Conservation (phyloP, 2,888 invertebrate species). For the Acholoe squamosa region DNA sequence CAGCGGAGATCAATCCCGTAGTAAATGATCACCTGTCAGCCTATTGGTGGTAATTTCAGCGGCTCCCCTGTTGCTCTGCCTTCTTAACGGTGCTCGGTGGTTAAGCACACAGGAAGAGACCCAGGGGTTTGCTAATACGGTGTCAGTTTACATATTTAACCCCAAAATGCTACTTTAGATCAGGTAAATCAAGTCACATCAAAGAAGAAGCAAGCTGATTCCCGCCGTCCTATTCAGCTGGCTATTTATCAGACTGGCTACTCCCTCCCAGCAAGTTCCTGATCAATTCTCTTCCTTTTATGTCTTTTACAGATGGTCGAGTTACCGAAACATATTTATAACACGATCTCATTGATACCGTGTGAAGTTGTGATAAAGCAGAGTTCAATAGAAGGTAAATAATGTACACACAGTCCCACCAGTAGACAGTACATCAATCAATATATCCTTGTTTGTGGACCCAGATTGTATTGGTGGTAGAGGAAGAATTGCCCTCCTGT, state of each 20-base stretch:
- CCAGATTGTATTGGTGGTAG: background rate
- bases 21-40: constrained; percentile 50
- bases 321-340: constrained; percentile 27
- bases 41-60: constrained; percentile 50
- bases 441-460: background rate
- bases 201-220: background rate
- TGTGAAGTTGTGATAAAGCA: background rate
- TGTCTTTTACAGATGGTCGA: background rate
- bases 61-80: constrained; percentile 30
- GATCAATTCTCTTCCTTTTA: background rate
- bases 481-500: too few species aligned
- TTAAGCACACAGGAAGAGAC: constrained; percentile 20
- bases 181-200: constrained; percentile 34
- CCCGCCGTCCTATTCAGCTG: background rate
- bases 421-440: background rate
- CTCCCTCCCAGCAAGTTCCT: background rate
- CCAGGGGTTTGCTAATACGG: constrained; percentile 12
- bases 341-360: background rate
- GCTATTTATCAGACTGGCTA: background rate
- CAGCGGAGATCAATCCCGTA: constrained; percentile 49
- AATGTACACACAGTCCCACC: background rate
- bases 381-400: background rate
- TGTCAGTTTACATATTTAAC: constrained; percentile 51
- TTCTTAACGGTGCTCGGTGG: background rate
- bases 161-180: constrained; percentile 21